phyloP scores from a whole-genome alignment of 2,113 vertebrate genomes.

The Pterophyllum scalare region DNA sequence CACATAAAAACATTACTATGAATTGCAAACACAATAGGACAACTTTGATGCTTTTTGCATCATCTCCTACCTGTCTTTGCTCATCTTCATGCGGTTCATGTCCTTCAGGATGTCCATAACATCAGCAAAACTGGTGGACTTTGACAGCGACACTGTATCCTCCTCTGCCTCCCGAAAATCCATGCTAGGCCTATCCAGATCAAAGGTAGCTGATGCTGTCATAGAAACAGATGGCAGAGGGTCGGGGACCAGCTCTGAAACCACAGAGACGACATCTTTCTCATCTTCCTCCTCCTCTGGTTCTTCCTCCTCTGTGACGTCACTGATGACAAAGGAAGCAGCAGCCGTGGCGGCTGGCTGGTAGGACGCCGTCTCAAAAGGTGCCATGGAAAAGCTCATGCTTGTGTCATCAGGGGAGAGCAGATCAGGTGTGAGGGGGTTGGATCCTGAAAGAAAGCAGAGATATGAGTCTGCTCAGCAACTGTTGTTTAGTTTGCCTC shows the following conservation, averaged over 20 bases:
- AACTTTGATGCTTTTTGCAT: not conserved
- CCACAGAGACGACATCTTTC: constrained; percentile 83
- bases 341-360: constrained; percentile 81
- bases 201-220: constrained; percentile 89
- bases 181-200: constrained; percentile 87
- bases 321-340: constrained; percentile 97
- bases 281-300: constrained; percentile 79
- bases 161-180: constrained; percentile 93
- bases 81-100: constrained; percentile 97
- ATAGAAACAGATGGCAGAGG: constrained; percentile 86
- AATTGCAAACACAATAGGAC: not conserved
- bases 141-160: constrained; percentile 91
- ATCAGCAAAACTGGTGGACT: constrained; percentile 98
- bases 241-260: constrained; percentile 89
- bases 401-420: constrained; percentile 94
- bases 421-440: constrained; percentile 91
- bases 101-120: constrained; percentile 99
- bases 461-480: not conserved
- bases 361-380: constrained; percentile 88
- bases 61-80: constrained; percentile 88
- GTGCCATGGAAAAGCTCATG: constrained; percentile 91
- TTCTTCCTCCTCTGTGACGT: constrained; percentile 92
- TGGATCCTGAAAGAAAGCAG: constrained; percentile 83
- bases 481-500: not conserved
- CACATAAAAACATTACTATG: not conserved